phyloP scores from a whole-genome alignment of 2,797 vertebrate species.

The Pitangus sulphuratus region DNA sequence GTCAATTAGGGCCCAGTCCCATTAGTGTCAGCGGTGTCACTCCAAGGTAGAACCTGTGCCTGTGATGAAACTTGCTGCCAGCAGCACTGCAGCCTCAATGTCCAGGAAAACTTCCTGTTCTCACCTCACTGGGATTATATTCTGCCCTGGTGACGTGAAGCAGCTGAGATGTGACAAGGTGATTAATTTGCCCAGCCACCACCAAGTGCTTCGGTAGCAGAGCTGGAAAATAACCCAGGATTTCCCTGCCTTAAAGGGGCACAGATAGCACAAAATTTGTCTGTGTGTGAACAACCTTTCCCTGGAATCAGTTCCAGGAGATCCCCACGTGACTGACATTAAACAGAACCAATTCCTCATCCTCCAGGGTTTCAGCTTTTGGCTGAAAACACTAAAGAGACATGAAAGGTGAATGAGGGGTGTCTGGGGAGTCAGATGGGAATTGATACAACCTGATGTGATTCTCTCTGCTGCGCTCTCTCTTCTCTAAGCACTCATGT shows the following conservation, averaged over 20 bases:
- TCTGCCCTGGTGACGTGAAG: background rate
- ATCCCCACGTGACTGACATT: background rate
- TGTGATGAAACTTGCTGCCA: background rate
- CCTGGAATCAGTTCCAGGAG: background rate
- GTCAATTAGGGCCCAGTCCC: background rate
- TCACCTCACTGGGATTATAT: background rate
- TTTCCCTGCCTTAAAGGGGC: background rate
- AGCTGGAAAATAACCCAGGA: background rate
- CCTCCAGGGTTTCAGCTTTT: constrained; percentile 9
- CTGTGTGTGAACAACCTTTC: background rate
- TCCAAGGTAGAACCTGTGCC: background rate
- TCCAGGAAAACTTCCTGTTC: background rate
- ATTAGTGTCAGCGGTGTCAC: background rate
- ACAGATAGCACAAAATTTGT: background rate
- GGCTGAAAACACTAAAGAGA: background rate
- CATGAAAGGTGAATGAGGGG: background rate
- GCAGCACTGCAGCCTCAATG: background rate
- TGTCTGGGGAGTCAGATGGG: background rate
- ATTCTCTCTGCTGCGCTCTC: background rate
- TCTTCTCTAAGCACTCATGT: background rate
- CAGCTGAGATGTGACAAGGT: background rate
- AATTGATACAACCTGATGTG: constrained; percentile 13
- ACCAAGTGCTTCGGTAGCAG: background rate
- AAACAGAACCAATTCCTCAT: background rate
- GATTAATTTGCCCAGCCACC: background rate